Evolutionary conservation across 2,888 invertebrate genomes (phyloP), one percentile per base, ranked within the genome.

Genomic region (Oxytorus armatus): DNA sequence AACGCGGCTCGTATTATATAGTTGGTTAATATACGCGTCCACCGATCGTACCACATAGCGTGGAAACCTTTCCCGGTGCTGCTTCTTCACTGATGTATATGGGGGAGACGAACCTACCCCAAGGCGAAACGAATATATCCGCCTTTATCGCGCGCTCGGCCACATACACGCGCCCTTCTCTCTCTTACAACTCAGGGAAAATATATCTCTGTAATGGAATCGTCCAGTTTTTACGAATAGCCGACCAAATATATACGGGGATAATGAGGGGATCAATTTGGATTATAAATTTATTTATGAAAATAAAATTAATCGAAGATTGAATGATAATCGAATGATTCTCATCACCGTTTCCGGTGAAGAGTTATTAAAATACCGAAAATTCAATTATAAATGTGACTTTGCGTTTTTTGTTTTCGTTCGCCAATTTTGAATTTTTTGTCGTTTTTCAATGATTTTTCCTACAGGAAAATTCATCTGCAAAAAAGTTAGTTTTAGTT

Each of bases 81-180:
- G 11, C 18, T 23, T 10, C 18, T 18, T 16, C 25, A 25, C 25
- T 14, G 4, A 18, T 42, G 25, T 42, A 42, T 49, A 55, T 49
- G 11, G 4, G 51, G 61, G 80, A 85, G 84, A 79, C 36, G 82
- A 84, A 85, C 84, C 88, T 88, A 88, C 88, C 89, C 89, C 87
- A 89, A 89, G 87, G 89, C 87, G 25, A 73, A 79, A 69, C 51
- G 63, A 85, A 77, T 84, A 85, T 86, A 83, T 84, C 77, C 73
- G 76, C 82, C 79, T 69, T 44, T 61, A 63, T 77, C 55, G 77
- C 74, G 51, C 66, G 49, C 49, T 51, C 5, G 21, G 65, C 33
- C 74, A 68, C 74, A 76, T n/a, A n/a, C n/a, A n/a, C n/a, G n/a
- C 36, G 57, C 44, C 39, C 36, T 39, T 55, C 49, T 47, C 25